Base-by-base conservation (phyloP, 2,797 vertebrate genomes). In the Macropus fuliginosus region DNA sequence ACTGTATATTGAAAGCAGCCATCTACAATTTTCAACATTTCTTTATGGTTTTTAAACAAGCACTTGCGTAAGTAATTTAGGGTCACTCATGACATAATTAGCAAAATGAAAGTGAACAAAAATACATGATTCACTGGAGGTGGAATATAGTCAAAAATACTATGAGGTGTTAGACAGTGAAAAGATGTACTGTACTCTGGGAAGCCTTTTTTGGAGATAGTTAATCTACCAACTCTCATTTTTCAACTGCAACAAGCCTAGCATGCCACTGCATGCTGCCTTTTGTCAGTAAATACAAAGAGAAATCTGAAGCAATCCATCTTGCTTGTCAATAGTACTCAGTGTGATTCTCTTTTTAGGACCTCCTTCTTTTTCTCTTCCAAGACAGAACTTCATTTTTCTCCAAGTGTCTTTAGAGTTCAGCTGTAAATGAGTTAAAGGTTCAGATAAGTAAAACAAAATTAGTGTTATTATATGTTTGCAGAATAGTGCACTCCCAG, bases 261-360 rank as follows among this genome's bases (percentile, higher is more conserved):
- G 97, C 94, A 90, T 96, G 91, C 95, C 97, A 50, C 95, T 97
- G 95, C 96, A 56, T 59, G 57, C 96, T 96, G 96, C 97, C 97
- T 98, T 98, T 98, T 98, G 98, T 98, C 98, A 97, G 98, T 97
- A 98, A 98, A 98, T 98, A 98, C 98, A 98, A 98, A 98, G 98
- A 97, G 97, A 98, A 98, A 98, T 98, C 98, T 98, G 98, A 98
- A 98, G 97, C 98, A 98, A 98, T 98, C 98, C 97, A 97, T 98
- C 98, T 98, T 98, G 97, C 98, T 98, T 98, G 98, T 98, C 98
- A 98, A 94, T 98, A 98, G 91, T 96, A 96, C 98, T 98, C 98
- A 98, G 97, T 96, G 95, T 97, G 97, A 98, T 98, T 98, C 96
- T 98, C 96, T 97, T 96, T 94, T 95, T 97, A 95, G 97, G 96